Evolutionary conservation across 2,113 vertebrate species (phyloP).

Genomic region (Mystacornis crossleyi): DNA sequence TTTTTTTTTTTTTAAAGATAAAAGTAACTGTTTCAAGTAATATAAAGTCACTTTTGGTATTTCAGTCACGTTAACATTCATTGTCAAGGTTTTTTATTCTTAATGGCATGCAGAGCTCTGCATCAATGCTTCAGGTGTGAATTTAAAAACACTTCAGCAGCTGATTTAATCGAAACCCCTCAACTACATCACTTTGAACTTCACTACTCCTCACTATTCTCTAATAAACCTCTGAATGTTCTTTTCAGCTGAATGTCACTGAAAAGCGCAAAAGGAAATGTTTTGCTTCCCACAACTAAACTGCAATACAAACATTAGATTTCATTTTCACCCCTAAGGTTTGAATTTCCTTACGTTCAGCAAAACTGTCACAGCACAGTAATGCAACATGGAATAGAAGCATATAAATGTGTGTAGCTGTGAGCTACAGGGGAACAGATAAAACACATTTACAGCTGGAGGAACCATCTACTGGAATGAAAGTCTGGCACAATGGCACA

Average conservation of each 20-base stretch:
- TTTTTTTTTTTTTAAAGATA: not conserved
- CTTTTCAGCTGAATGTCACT: not conserved
- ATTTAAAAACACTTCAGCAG: not conserved
- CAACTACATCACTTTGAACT: not conserved
- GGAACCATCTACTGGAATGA: conserved; percentile 27
- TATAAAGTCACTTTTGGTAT: not conserved
- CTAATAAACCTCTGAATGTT: not conserved
- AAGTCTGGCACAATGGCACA: conserved; percentile 50
- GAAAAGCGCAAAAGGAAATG: not conserved
- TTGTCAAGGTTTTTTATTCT: not conserved
- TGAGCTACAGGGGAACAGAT: not conserved
- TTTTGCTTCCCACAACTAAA: not conserved
- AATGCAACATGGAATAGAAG: not conserved
- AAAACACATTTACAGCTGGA: conserved; percentile 23
- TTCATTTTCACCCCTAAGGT: not conserved
- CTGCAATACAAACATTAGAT: not conserved
- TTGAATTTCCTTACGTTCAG: not conserved
- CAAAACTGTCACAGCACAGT: not conserved
- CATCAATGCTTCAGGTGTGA: conserved; percentile 2
- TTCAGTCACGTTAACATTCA: not conserved
- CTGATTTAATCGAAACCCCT: not conserved
- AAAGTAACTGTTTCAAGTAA: not conserved
- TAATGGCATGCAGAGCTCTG: not conserved
- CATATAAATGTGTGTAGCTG: not conserved
- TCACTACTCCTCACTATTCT: not conserved